Evolutionary conservation across 2,113 vertebrate species (phyloP), one percentile per base, ranked within the genome.

Genomic region (Chionomys nivalis): DNA sequence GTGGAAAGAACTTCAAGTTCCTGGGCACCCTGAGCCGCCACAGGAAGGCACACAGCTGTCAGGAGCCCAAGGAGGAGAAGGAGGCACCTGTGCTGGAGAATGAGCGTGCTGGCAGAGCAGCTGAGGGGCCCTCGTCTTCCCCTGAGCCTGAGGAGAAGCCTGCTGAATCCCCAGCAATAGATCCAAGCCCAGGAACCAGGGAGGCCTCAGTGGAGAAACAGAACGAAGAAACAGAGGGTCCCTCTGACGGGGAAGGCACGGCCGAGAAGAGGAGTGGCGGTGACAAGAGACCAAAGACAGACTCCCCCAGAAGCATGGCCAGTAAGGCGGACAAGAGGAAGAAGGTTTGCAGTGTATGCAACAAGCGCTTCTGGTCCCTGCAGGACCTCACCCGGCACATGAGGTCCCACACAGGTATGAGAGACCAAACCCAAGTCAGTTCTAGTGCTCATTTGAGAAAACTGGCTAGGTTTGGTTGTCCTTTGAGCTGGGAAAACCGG

Each of bases 371-470:
- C 98, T 99, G 99, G 99, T 99, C 99, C 33, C 99, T 99, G 96
- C 99, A 99, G 98, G 99, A 99, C 98, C 98, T 99, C 98, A 99
- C 99, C 1, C 98, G 99, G 92, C 99, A 99, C 98, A 99, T 99
- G 99, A 98, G 99, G 97, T 99, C 99, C 42, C 99, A 99, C 98
- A 99, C 99, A 98, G 99, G 99, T 99, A 98, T 19, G 89, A 55
- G 19, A 58, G 87, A 61, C 39, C 28, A 63, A 3, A 49, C 36
- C 72, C 70, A 10, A 68, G 91, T 70, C 82, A 72, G 16, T 16
- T 33, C 61, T 6, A 10, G 63, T 0, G 39, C 68, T 44, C 52
- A 3, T 33, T 24, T 61, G 33, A 13, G 31, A 7, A 52, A 12
- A 33, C 8, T 42, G 5, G 0, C 70, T 31, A 24, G 66, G 14